Conservation (phyloP, 2,888 invertebrate species). For the Adelphocoris suturalis region DNA sequence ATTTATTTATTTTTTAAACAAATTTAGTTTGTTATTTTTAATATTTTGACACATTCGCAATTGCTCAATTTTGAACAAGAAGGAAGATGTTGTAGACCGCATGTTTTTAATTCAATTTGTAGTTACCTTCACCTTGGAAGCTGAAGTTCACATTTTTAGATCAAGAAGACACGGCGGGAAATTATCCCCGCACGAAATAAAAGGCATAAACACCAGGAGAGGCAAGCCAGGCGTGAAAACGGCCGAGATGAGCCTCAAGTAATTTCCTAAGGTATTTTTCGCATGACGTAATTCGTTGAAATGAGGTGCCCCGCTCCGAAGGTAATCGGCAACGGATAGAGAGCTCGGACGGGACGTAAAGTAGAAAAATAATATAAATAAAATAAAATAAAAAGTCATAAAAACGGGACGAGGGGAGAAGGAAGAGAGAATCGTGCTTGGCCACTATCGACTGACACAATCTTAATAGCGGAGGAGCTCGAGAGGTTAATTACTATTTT, state of each 20-base stretch:
- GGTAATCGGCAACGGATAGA: neutral
- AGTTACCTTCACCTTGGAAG: too few relatives aligned
- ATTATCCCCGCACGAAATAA: too few relatives aligned
- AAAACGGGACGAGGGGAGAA: neutral
- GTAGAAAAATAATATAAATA: neutral
- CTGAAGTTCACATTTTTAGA: too few relatives aligned
- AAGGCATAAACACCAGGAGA: neutral
- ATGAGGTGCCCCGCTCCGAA: neutral
- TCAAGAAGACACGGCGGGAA: too few relatives aligned
- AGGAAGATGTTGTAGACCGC: too few relatives aligned
- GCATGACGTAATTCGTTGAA: neutral
- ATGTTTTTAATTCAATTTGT: too few relatives aligned
- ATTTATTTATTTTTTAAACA: too few relatives aligned
- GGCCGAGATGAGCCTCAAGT: neutral
- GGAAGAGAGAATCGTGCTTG: neutral
- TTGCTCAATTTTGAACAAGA: too few relatives aligned
- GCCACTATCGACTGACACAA: neutral
- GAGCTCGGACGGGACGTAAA: neutral
- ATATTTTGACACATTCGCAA: too few relatives aligned
- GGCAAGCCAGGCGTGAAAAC: conserved; percentile 8
- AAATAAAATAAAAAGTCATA: neutral
- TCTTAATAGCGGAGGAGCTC: neutral
- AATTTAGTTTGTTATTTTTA: too few relatives aligned
- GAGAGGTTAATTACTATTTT: conserved; percentile 22
- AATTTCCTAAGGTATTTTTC: neutral